A percentile compares a stretch with the other conserved stretches of the same genome.
Evolutionary conservation across 2,113 vertebrate species (phyloP).

Genomic region (Lontra canadensis): DNA sequence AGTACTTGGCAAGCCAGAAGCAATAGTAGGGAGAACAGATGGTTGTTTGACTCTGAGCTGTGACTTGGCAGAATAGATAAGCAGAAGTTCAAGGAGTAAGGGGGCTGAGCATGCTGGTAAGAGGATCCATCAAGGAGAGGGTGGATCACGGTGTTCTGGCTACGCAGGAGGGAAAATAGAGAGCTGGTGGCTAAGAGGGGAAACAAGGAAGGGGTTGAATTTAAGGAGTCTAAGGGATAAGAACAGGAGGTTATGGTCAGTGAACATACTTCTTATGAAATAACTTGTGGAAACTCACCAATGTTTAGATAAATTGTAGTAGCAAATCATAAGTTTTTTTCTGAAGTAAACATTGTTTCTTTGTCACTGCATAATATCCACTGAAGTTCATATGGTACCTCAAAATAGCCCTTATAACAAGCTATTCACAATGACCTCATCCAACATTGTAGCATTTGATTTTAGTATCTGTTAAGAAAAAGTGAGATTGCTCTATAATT

Average conservation of each 20-base stretch:
- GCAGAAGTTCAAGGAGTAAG: constrained; percentile 52
- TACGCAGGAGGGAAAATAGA: background rate
- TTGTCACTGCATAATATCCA: constrained; percentile 60
- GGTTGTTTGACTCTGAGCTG: constrained; percentile 40
- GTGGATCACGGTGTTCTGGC: background rate
- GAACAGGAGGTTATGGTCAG: background rate
- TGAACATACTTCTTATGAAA: background rate
- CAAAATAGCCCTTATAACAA: constrained; percentile 71
- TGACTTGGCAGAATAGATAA: constrained; percentile 40
- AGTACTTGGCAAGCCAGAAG: constrained; percentile 51
- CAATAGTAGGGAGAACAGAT: constrained; percentile 49
- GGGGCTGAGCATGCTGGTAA: constrained; percentile 12
- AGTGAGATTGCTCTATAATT: constrained; percentile 73
- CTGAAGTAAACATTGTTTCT: constrained; percentile 49
- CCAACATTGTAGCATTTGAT: constrained; percentile 70
- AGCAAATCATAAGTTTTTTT: background rate
- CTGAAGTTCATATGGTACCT: constrained; percentile 66
- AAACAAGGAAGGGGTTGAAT: background rate
- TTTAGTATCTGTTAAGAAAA: constrained; percentile 75
- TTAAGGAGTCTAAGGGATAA: background rate
- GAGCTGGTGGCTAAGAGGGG: background rate
- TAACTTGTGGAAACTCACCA: background rate
- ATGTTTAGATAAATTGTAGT: constrained; percentile 51
- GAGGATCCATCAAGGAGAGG: background rate
- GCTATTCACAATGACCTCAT: constrained; percentile 72